These are phyloP conservation scores for Melieria picta DNA, from an alignment of 2,888 invertebrate species.

Conservation along the genomic window DNA sequence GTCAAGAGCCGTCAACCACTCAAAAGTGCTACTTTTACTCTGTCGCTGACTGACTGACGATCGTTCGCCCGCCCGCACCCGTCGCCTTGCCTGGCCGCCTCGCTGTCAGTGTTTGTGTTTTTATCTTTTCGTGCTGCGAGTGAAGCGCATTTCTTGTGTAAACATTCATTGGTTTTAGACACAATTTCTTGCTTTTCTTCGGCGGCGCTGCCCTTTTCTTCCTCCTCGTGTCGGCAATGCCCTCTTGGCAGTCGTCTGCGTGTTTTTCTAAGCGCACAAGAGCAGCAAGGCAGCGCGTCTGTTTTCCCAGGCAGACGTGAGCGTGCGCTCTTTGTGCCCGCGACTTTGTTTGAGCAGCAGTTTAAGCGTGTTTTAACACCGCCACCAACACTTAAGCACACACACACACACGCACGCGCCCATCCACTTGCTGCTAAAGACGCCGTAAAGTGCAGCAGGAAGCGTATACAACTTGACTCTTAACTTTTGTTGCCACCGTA, in stretches of 20 bases:
- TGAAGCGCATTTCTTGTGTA: constrained; percentile 42
- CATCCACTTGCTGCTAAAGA: not conserved
- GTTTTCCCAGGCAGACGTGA: not conserved
- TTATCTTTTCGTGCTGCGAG: constrained; percentile 36
- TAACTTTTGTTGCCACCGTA: constrained; percentile 18
- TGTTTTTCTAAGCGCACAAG: not conserved
- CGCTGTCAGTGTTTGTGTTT: constrained; percentile 32
- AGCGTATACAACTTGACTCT: constrained; percentile 19
- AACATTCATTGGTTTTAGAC: constrained; percentile 44
- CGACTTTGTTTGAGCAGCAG: constrained; percentile 42
- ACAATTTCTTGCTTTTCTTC: constrained; percentile 37
- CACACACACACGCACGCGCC: not conserved
- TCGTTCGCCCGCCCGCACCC: not conserved
- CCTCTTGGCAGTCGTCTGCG: not conserved
- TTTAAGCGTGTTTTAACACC: constrained; percentile 42
- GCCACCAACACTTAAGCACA: constrained; percentile 15
- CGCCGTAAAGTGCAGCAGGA: constrained; percentile 13
- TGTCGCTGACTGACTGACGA: not conserved
- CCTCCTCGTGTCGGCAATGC: too few relatives aligned
- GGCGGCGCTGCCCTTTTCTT: not conserved
- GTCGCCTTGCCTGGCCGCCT: not conserved
- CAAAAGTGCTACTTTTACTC: constrained; percentile 28
- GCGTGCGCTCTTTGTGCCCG: constrained; percentile 13
- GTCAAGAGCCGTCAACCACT: constrained; percentile 42
- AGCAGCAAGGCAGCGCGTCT: not conserved